Percentiles rank a stretch among this genome's conserved stretches.
These are phyloP conservation scores for Microcebus ravelobensis DNA, from an alignment of 2,113 vertebrate species.

Conservation along the genomic window DNA sequence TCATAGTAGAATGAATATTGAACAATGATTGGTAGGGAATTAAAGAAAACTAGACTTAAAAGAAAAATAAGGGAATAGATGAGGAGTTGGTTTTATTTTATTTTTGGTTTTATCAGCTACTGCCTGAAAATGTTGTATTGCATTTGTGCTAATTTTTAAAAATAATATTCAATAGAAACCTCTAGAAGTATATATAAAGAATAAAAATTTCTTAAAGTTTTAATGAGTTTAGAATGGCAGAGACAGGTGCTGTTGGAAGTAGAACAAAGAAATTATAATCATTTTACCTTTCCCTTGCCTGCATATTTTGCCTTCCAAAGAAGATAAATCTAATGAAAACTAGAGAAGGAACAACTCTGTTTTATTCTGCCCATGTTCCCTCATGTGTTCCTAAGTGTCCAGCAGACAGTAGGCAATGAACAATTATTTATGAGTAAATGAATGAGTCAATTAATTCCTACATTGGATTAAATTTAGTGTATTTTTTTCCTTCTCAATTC, in stretches of 20 bases:
- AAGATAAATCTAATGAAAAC: not conserved
- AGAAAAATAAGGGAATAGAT: not conserved
- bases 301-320: not conserved
- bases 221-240: not conserved
- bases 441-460: not conserved
- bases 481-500: not conserved
- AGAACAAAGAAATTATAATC: not conserved
- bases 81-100: not conserved
- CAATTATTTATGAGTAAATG: constrained; percentile 9
- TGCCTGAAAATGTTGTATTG: not conserved
- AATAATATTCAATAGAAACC: not conserved
- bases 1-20: constrained; percentile 55
- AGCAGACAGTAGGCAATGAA: not conserved
- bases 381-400: not conserved
- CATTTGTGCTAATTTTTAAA: not conserved
- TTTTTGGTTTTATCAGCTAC: not conserved
- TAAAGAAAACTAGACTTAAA: not conserved
- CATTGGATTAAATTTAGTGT: not conserved
- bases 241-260: not conserved
- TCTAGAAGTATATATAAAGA: not conserved
- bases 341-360: not conserved
- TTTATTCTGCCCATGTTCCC: not conserved
- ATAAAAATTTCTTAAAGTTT: not conserved
- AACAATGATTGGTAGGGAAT: constrained; percentile 43
- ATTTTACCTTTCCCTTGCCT: not conserved